Evolutionary conservation across 2,113 vertebrate species (phyloP).

Genomic region (Ceyx cyanopectus): DNA sequence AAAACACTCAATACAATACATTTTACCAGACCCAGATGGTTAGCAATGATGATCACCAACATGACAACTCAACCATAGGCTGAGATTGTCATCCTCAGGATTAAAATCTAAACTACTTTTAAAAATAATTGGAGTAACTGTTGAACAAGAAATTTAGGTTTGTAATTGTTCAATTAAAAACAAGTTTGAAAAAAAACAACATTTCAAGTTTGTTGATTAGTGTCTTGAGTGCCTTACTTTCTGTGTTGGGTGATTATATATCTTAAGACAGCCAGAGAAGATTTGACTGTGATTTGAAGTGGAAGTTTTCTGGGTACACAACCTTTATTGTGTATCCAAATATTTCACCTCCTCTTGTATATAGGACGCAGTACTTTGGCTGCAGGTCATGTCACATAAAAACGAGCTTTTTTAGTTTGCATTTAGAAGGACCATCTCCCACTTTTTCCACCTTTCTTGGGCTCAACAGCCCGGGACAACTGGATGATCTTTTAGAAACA

Average conservation of each 20-base stretch:
- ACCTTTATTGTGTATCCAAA: background rate
- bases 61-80: background rate
- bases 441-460: background rate
- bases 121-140: background rate
- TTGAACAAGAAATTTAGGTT: background rate
- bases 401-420: background rate
- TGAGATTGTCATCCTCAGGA: background rate
- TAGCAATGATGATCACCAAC: background rate
- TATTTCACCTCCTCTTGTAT: background rate
- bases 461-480: background rate
- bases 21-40: background rate
- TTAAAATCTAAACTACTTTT: background rate
- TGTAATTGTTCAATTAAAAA: background rate
- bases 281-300: background rate
- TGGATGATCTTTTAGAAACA: background rate
- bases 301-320: background rate
- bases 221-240: background rate
- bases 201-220: background rate
- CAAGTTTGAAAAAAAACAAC: background rate
- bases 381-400: background rate
- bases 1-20: background rate
- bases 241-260: background rate
- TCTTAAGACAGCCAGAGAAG: background rate
- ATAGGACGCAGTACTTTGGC: background rate
- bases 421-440: background rate